Evolutionary conservation across 2,797 vertebrate species (phyloP).

Genomic region (Sebastes minor): DNA sequence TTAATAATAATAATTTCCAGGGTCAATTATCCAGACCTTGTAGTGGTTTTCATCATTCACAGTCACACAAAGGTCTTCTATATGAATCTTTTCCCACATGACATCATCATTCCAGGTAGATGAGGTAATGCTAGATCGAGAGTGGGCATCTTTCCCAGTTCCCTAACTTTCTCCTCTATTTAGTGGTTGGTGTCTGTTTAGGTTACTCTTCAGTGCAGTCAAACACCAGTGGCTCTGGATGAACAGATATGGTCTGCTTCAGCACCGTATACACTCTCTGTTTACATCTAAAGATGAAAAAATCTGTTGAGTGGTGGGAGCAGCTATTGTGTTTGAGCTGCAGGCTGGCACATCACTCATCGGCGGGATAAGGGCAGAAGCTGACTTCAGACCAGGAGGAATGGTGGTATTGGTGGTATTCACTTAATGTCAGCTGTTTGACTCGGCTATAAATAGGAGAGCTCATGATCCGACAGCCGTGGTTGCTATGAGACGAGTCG

Average conservation of each 20-base stretch:
- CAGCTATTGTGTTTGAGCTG: conserved; percentile 53
- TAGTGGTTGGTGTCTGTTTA: background rate
- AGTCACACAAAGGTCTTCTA: background rate
- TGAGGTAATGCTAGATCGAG: background rate
- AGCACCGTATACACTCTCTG: background rate
- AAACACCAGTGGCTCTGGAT: conserved; percentile 1
- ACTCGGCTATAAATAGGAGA: conserved; percentile 81
- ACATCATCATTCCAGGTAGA: background rate
- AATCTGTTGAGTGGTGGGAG: conserved; percentile 5
- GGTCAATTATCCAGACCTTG: background rate
- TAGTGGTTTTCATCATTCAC: background rate
- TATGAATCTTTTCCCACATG: background rate
- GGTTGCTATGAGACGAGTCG: conserved; percentile 53
- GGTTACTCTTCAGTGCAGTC: background rate
- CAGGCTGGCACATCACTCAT: conserved; percentile 72
- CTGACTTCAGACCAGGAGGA: conserved; percentile 70
- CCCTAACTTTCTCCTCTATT: background rate
- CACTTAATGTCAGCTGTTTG: conserved; percentile 83
- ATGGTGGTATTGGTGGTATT: conserved; percentile 78
- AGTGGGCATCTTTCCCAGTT: background rate
- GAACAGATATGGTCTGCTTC: background rate
- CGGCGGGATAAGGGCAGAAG: conserved; percentile 71
- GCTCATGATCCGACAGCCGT: conserved; percentile 49
- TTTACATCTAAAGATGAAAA: conserved; percentile 40
- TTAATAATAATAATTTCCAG: background rate